These are phyloP conservation scores for Motacilla alba DNA, from an alignment of 2,113 vertebrate species.

Conservation along the genomic window DNA sequence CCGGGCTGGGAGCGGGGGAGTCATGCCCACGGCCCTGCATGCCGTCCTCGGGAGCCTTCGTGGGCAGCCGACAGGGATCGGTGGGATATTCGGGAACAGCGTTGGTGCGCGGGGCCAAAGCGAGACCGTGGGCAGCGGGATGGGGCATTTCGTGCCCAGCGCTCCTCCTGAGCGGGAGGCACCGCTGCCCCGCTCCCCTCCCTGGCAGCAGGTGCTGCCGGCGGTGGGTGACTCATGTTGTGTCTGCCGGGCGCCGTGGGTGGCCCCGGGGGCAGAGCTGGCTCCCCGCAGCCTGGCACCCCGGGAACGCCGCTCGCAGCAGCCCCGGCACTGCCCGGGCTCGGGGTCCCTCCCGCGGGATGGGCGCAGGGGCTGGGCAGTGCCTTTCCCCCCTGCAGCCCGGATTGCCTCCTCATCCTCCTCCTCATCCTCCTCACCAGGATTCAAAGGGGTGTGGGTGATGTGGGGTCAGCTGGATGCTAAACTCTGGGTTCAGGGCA, in stretches of 20 bases:
- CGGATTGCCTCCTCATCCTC: neutral
- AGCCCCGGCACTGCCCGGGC: neutral
- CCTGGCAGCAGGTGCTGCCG: neutral
- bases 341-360: rapidly evolving
- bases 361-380: neutral
- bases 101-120: neutral
- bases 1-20: neutral
- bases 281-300: neutral
- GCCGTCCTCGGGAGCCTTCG: neutral
- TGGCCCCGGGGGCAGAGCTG: neutral
- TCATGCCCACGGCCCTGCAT: neutral
- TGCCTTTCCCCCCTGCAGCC: neutral
- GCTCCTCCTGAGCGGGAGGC: neutral
- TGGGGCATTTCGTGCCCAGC: neutral
- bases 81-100: rapidly evolving
- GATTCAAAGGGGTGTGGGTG: neutral
- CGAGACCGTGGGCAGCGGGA: neutral
- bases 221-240: neutral
- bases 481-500: neutral
- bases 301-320: neutral
- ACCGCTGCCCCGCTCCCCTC: neutral
- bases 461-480: neutral
- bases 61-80: neutral
- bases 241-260: neutral
- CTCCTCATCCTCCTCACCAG: neutral